Base-by-base conservation (phyloP, 2,113 vertebrate genomes). In the Canis aureus region DNA sequence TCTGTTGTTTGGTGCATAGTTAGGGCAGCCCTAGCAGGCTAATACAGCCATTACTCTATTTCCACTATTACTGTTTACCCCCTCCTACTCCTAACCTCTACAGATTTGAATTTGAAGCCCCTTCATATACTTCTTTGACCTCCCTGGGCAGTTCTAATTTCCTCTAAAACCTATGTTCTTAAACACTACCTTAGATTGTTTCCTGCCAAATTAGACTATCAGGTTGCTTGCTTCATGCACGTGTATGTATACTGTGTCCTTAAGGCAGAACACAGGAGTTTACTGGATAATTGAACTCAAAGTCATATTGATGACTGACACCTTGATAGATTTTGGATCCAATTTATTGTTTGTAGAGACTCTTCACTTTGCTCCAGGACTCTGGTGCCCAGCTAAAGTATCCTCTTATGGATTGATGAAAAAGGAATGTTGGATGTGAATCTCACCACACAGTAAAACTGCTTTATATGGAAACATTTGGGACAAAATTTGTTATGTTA, bases 31-130 rank as follows among this genome's bases (percentile, higher is more conserved):
- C 29, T 15, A 25, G 35, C 1, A 69, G 71, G 83, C 2, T 0
- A 11, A 20, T 2, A 27, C 0, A 19, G 12, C 3, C n/a, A 32
- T 19, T 10, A 2, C 10, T 13, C 19, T 35, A 16, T n/a, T 20
- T 32, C 8, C 38, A 38, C 7, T 20, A 20, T 7, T n/a, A 13
- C 4, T 19, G 27, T 66, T 90, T 80, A 11, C 25, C 1, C 32
- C 7, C 10, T 35, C 16, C 10, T 64, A 15, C 10, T 80, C 32
- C 23, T 7, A 57, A 80, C 3, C 8, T 4, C 6, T 35, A 3
- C 11, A 49, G 25, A 35, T 38, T 3, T 55, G 22, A 76, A 27
- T 22, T 2, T 71, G 43, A 76, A 59, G 32, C 29, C 29, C 8
- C 11, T 73, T 38, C 13, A 53, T 25, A 71, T 1, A 5, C 11